Conservation (phyloP, 1,140 invertebrate genomes). For the Steinernema feltiae region DNA sequence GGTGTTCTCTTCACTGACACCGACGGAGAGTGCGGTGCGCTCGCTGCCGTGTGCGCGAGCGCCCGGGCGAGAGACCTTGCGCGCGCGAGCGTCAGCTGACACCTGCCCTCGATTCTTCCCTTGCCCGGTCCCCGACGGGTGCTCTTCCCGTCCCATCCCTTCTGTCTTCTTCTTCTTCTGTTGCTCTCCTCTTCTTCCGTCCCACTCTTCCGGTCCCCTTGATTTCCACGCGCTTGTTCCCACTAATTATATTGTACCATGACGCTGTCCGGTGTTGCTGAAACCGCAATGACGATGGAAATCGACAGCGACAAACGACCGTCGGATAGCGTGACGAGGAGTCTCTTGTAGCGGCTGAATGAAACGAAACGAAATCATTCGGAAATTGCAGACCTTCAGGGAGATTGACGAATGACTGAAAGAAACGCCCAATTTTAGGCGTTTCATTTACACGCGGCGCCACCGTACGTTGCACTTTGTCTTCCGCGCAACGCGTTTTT, state of each 20-base stretch:
- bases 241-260: conserved; percentile 13
- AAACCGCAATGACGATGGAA: conserved; percentile 6
- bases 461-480: not conserved
- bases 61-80: not conserved
- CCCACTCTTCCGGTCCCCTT: not conserved
- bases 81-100: conserved; percentile 14
- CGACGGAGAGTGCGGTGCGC: not conserved
- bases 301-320: not conserved
- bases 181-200: not conserved
- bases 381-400: not conserved
- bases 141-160: conserved; percentile 19
- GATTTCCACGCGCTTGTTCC: not conserved
- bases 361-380: not conserved
- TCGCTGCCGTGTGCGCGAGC: conserved; percentile 12
- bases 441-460: not conserved
- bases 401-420: not conserved
- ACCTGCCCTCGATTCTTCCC: conserved; percentile 15
- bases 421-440: not conserved
- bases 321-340: not conserved
- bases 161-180: not conserved
- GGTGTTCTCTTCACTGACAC: conserved; percentile 10
- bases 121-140: conserved; percentile 18
- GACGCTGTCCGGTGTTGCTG: not conserved
- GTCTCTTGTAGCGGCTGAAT: not conserved
- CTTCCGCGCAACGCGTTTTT: not conserved